phyloP scores from a whole-genome alignment of 2,113 vertebrate genomes.

The Cyphotilapia sp. region DNA sequence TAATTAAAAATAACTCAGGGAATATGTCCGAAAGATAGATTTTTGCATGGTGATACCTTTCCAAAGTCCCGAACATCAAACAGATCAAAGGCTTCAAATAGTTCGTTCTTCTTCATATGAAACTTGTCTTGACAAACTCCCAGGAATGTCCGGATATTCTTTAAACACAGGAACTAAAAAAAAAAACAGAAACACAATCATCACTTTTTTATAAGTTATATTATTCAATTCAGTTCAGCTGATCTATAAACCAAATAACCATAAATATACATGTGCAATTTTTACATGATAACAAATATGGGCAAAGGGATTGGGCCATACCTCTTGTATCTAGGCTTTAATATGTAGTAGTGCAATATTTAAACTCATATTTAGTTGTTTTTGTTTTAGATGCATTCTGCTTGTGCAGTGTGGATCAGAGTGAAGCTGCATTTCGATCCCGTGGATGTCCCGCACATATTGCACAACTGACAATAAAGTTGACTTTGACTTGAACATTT shows the following conservation, averaged over 20 bases:
- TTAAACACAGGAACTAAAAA: slow-evolving; percentile 87
- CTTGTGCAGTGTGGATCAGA: background rate
- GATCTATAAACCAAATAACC: background rate
- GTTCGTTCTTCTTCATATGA: slow-evolving; percentile 79
- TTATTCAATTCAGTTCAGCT: background rate
- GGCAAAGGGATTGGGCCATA: background rate
- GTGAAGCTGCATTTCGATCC: background rate
- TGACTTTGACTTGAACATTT: background rate
- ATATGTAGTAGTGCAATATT: background rate
- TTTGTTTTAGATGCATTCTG: background rate
- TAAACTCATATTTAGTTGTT: background rate
- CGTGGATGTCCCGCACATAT: background rate
- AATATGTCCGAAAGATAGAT: background rate
- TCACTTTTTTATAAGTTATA: background rate
- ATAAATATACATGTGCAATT: background rate
- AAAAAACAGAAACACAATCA: background rate
- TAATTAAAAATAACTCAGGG: background rate
- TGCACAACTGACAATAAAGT: background rate
- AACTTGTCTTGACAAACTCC: slow-evolving; percentile 79
- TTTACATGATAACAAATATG: background rate
- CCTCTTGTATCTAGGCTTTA: background rate
- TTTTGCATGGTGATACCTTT: slow-evolving; percentile 71
- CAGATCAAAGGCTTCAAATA: slow-evolving; percentile 93
- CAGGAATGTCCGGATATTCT: slow-evolving; percentile 92
- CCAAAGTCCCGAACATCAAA: slow-evolving; percentile 92